phyloP scores from a whole-genome alignment of 2,113 vertebrate species.

The Thryonomys swinderianus region DNA sequence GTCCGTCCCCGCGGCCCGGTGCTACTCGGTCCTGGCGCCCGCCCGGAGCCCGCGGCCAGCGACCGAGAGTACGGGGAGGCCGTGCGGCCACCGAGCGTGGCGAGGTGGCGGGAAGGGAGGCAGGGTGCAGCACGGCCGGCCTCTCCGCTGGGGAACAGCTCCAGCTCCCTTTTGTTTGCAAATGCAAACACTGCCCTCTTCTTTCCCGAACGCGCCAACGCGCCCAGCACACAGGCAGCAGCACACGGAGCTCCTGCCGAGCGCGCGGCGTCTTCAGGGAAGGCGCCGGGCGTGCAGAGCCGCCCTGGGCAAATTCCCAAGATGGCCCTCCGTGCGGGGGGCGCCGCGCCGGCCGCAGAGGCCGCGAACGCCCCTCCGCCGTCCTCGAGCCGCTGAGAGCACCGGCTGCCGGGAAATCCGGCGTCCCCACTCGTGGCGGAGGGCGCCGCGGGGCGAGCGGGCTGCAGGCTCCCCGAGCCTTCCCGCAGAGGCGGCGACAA shows the following conservation, averaged over 20 bases:
- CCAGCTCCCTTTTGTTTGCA: conserved; percentile 79
- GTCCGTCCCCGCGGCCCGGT: background rate
- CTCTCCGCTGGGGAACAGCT: conserved; percentile 65
- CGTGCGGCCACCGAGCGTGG: background rate
- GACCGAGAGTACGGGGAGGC: background rate
- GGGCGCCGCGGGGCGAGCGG: conserved; percentile 37
- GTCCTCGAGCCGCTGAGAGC: background rate
- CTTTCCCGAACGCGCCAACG: conserved; percentile 81
- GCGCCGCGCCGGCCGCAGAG: conserved; percentile 61
- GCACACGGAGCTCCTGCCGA: conserved; percentile 50
- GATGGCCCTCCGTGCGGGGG: background rate
- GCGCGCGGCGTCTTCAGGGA: conserved; percentile 50
- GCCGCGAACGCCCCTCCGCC: conserved; percentile 50
- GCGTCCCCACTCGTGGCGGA: conserved; percentile 33
- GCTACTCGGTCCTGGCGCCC: background rate
- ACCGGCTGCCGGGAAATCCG: background rate
- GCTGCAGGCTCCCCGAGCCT: conserved; percentile 40
- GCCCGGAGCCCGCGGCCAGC: background rate
- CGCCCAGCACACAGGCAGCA: conserved; percentile 70
- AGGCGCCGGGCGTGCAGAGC: conserved; percentile 46
- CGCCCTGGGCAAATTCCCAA: conserved; percentile 58
- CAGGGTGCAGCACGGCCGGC: conserved; percentile 57
- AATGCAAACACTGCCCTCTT: conserved; percentile 87
- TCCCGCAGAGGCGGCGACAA: conserved; percentile 58
- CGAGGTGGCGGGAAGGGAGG: conserved; percentile 71